A percentile compares a stretch with the other conserved stretches of the same genome.
These are phyloP conservation scores for Sebastolobus altivelis DNA, from an alignment of 2,797 vertebrate genomes.

Conservation along the genomic window DNA sequence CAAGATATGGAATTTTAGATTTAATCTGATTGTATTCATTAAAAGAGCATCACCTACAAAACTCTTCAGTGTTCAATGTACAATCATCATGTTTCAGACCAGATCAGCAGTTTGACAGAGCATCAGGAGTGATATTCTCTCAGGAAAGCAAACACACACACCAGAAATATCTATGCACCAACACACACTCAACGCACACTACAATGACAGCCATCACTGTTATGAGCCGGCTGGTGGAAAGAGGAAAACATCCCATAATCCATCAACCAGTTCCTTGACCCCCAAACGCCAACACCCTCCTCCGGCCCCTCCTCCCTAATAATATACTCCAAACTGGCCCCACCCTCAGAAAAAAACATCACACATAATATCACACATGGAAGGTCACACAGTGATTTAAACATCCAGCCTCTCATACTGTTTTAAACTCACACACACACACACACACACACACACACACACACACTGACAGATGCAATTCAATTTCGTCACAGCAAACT, in stretches of 20 bases:
- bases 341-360: constrained; percentile 28
- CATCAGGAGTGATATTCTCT: neutral
- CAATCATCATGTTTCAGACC: neutral
- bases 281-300: constrained; percentile 15
- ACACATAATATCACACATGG: constrained; percentile 38
- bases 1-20: neutral
- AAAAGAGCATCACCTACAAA: neutral
- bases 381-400: constrained; percentile 65
- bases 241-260: constrained; percentile 34
- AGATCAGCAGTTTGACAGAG: neutral
- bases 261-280: constrained; percentile 55
- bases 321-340: constrained; percentile 19
- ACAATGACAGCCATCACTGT: neutral
- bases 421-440: constrained; percentile 9
- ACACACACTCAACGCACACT: neutral
- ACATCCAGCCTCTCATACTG: neutral
- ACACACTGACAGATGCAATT: constrained; percentile 39
- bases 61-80: neutral
- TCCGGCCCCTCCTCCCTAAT: constrained; percentile 23
- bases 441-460: constrained; percentile 12
- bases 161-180: neutral
- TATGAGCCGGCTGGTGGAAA: neutral
- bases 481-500: constrained; percentile 61
- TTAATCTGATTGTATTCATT: neutral
- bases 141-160: neutral